Conservation (phyloP, 2,888 invertebrate genomes). For the Griposia aprilina region DNA sequence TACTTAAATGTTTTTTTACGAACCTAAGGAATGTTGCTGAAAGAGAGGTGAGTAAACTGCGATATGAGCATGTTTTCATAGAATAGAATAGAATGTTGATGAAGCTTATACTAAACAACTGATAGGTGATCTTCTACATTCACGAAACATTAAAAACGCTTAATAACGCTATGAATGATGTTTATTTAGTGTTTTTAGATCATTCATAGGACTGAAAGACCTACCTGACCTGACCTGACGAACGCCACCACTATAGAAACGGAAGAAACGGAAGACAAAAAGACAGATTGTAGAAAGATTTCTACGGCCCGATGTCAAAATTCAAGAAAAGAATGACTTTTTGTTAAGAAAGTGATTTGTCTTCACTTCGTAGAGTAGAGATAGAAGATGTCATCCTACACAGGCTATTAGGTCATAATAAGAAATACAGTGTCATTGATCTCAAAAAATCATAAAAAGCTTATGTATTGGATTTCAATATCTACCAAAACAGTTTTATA, state of each 20-base stretch:
- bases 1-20: neutral
- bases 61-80: neutral
- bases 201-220: too few species aligned
- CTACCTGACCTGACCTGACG: too few species aligned
- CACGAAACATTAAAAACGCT: neutral
- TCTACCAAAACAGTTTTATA: conserved; percentile 12
- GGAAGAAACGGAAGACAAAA: too few species aligned
- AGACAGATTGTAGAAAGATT: too few species aligned
- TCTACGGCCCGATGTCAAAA: too few species aligned
- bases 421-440: conserved; percentile 4
- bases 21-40: neutral
- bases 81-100: too few species aligned
- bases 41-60: neutral
- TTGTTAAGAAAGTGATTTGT: too few species aligned
- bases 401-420: too few species aligned
- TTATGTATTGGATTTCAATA: neutral
- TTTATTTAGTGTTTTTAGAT: neutral
- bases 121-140: neutral
- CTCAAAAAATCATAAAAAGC: neutral
- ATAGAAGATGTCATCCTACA: too few species aligned
- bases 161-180: neutral
- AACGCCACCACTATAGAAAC: too few species aligned
- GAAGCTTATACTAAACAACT: neutral
- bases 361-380: too few species aligned
- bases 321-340: too few species aligned